Conservation (phyloP, 1,140 invertebrate genomes). For the Rhyzopertha dominica region DNA sequence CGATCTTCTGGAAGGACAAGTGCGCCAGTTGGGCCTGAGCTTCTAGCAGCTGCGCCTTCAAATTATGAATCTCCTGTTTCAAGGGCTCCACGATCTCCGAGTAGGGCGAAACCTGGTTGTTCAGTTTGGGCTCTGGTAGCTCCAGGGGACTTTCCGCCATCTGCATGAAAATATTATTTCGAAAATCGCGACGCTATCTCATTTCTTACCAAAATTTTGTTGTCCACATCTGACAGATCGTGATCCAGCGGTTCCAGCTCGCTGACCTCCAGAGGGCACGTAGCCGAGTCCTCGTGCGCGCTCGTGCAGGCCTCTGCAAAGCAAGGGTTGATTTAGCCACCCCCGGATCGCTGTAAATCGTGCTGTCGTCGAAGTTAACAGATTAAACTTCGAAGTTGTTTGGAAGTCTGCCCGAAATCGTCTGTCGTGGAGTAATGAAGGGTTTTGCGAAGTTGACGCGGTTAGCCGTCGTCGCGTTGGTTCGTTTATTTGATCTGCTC, state of each 20-base stretch:
- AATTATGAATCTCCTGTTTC: slow-evolving; percentile 52
- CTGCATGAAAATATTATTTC: slow-evolving; percentile 27
- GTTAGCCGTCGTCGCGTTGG: too few relatives aligned
- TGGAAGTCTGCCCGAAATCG: too few relatives aligned
- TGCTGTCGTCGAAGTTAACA: too few relatives aligned
- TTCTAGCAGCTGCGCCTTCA: slow-evolving; percentile 51
- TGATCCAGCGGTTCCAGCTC: slow-evolving; percentile 45
- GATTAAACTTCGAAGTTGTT: too few relatives aligned
- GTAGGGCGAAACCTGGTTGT: slow-evolving; percentile 31
- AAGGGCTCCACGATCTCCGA: slow-evolving; percentile 43
- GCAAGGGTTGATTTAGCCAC: too few relatives aligned
- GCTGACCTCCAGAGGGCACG: slow-evolving; percentile 51
- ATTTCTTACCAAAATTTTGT: slow-evolving; percentile 43
- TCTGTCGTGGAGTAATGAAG: too few relatives aligned
- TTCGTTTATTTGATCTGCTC: too few relatives aligned
- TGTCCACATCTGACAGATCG: slow-evolving; percentile 42
- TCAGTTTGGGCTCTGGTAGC: slow-evolving; percentile 43
- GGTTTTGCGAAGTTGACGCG: too few relatives aligned
- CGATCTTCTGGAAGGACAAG: slow-evolving; percentile 23
- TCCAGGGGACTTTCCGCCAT: slow-evolving; percentile 42
- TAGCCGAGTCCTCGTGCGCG: slow-evolving; percentile 50
- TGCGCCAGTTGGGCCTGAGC: slow-evolving; percentile 50
- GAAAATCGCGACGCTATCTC: too few relatives aligned
- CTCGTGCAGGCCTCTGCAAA: slow-evolving; percentile 49
- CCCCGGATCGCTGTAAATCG: too few relatives aligned